phyloP scores from a whole-genome alignment of 2,888 invertebrate genomes.

The Drosophila kambysellisi region DNA sequence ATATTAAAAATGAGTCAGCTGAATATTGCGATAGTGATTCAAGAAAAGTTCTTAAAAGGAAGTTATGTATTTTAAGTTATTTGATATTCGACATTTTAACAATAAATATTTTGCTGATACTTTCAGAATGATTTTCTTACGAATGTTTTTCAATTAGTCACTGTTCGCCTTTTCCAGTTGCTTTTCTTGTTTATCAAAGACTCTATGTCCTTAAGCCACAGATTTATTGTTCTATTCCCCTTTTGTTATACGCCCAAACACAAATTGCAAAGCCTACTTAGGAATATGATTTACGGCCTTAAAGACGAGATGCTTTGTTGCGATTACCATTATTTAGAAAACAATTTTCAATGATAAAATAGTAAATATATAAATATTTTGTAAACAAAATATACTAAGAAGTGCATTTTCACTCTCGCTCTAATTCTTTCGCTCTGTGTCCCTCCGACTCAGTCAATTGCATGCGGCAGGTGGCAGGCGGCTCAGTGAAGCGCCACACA shows the following conservation, averaged over 20 bases:
- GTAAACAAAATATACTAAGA: slow-evolving; percentile 36
- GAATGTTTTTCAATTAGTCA: background rate
- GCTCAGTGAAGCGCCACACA: slow-evolving; percentile 58
- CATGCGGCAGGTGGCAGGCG: slow-evolving; percentile 19
- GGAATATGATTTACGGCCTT: slow-evolving; percentile 52
- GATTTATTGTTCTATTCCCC: slow-evolving; percentile 44
- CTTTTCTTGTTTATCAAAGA: slow-evolving; percentile 31
- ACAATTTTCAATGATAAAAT: slow-evolving; percentile 37
- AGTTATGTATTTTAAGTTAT: background rate
- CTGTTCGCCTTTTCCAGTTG: background rate
- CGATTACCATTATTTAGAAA: slow-evolving; percentile 57
- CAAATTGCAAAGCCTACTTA: slow-evolving; percentile 37
- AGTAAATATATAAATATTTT: slow-evolving; percentile 13
- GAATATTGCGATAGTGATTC: slow-evolving; percentile 6
- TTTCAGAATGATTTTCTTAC: background rate
- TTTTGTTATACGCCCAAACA: slow-evolving; percentile 5
- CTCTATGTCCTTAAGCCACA: slow-evolving; percentile 28
- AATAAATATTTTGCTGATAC: background rate
- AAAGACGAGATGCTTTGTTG: slow-evolving; percentile 25
- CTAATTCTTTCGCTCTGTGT: background rate
- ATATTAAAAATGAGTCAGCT: slow-evolving; percentile 34
- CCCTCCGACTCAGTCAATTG: background rate
- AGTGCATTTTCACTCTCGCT: slow-evolving; percentile 9
- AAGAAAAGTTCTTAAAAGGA: background rate
- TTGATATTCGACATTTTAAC: background rate